Percentiles rank a stretch among this genome's conserved stretches.
Conservation (phyloP, 2,113 vertebrate species). For the Cisticola juncidis region DNA sequence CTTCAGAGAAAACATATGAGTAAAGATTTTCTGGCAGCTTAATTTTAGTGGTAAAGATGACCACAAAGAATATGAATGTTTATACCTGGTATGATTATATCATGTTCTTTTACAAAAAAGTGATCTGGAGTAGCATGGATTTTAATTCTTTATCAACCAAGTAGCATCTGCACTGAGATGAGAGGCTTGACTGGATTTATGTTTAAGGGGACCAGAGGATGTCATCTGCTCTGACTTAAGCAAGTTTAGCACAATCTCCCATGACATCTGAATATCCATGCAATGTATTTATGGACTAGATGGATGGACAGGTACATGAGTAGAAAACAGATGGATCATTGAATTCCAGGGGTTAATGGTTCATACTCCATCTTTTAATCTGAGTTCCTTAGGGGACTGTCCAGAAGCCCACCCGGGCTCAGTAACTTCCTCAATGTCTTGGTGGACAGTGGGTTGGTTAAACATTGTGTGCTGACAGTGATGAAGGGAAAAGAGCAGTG, state of each 20-base stretch:
- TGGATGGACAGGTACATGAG: not conserved
- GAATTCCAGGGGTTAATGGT: not conserved
- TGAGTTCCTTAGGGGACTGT: not conserved
- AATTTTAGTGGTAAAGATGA: not conserved
- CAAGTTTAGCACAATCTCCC: not conserved
- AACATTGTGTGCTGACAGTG: not conserved
- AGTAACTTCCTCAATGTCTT: not conserved
- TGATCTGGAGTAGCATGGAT: not conserved
- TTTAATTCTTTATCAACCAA: not conserved
- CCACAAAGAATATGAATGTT: not conserved
- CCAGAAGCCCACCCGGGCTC: not conserved
- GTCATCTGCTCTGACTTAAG: not conserved
- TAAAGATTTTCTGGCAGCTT: conserved; percentile 6
- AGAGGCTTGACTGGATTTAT: not conserved
- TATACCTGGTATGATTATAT: not conserved
- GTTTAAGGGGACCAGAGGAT: not conserved
- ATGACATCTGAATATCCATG: not conserved
- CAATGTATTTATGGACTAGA: not conserved
- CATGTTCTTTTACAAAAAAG: not conserved
- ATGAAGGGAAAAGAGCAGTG: not conserved
- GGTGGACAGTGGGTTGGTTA: not conserved
- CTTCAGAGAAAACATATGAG: not conserved
- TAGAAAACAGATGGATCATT: not conserved
- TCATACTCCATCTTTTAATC: not conserved
- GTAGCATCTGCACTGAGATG: not conserved